A percentile compares a stretch with the other conserved stretches of the same genome.
Conservation (phyloP, 2,113 vertebrate species). For the Nannobrachium achirus region DNA sequence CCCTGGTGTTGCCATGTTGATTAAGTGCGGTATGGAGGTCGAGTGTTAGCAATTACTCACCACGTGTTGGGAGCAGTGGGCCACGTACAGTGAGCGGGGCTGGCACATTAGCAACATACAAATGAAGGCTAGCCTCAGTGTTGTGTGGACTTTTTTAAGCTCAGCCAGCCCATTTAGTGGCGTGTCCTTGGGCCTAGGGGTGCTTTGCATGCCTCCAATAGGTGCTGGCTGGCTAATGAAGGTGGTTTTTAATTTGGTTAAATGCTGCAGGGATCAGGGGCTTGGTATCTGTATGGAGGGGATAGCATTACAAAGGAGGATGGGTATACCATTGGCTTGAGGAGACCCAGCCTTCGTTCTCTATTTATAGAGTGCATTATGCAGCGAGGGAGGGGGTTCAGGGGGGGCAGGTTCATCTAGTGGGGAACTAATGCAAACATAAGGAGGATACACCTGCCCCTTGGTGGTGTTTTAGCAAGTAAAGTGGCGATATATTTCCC, state of each 20-base stretch:
- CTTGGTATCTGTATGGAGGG: constrained; percentile 69
- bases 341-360: constrained; percentile 41
- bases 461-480: constrained; percentile 58
- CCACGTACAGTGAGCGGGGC: constrained; percentile 63
- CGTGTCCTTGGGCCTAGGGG: constrained; percentile 64
- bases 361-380: constrained; percentile 68
- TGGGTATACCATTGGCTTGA: constrained; percentile 43
- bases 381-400: neutral
- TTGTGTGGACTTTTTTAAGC: constrained; percentile 63
- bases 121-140: constrained; percentile 73
- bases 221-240: constrained; percentile 69
- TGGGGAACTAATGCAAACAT: constrained; percentile 60
- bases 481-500: constrained; percentile 58
- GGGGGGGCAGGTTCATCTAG: constrained; percentile 35
- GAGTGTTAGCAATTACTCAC: constrained; percentile 73
- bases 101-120: constrained; percentile 77
- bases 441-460: constrained; percentile 67
- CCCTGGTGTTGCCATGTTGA: constrained; percentile 69
- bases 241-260: constrained; percentile 77
- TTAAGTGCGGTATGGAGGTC: constrained; percentile 74
- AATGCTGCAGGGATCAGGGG: constrained; percentile 68
- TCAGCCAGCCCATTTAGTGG: constrained; percentile 62
- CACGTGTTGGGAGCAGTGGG: constrained; percentile 65
- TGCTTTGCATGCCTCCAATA: constrained; percentile 61
- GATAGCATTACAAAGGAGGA: constrained; percentile 54